These are phyloP conservation scores for Andinoacara biseriatus DNA, from an alignment of 2,113 vertebrate genomes.

Conservation along the genomic window DNA sequence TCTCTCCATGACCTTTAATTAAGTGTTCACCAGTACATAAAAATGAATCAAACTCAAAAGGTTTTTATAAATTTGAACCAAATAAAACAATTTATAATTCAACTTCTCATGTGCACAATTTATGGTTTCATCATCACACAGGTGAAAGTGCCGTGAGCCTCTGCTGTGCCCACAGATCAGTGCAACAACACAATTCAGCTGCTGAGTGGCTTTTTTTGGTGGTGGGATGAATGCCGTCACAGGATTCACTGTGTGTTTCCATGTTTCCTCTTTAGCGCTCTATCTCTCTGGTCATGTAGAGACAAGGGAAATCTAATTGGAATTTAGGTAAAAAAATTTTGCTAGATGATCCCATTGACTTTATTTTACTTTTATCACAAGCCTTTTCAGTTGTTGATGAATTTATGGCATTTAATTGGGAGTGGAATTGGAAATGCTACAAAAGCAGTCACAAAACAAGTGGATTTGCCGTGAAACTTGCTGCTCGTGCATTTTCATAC, in stretches of 20 bases:
- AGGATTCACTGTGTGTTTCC: too few species aligned
- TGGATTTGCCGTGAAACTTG: not conserved
- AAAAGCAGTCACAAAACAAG: not conserved
- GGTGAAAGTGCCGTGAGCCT: too few species aligned
- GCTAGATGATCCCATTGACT: not conserved
- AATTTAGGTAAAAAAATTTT: too few species aligned
- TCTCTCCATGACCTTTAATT: not conserved
- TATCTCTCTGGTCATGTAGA: too few species aligned
- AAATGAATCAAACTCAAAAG: not conserved
- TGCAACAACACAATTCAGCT: not conserved
- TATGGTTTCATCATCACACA: too few species aligned
- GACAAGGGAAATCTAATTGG: too few species aligned
- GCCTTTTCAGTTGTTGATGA: not conserved
- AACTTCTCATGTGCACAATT: not conserved
- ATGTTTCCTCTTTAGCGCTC: too few species aligned
- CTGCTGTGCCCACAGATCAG: not conserved
- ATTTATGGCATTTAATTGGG: not conserved
- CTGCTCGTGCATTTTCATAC: rapidly evolving
- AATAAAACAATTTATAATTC: not conserved
- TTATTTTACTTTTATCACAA: rapidly evolving
- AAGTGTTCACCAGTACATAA: not conserved
- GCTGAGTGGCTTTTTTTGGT: not conserved
- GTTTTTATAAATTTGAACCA: not conserved
- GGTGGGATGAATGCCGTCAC: not conserved
- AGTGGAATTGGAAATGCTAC: not conserved